Conservation (phyloP, 2,113 vertebrate species). For the Rhinopomastus cyanomelas region DNA sequence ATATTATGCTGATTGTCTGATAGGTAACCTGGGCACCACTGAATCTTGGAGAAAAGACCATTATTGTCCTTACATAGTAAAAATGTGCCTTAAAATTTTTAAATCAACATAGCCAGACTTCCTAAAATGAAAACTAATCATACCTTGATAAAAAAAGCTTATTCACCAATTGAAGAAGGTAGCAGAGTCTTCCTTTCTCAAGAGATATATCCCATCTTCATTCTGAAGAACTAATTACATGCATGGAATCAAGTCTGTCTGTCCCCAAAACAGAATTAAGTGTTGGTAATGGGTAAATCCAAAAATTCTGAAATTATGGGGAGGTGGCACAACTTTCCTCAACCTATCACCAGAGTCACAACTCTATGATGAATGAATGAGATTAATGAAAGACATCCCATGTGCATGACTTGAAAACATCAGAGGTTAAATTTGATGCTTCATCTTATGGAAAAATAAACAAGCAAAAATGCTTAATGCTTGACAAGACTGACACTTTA, state of each 20-base stretch:
- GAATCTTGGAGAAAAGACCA: background rate
- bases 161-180: background rate
- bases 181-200: background rate
- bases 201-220: background rate
- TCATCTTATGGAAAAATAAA: background rate
- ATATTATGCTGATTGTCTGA: background rate
- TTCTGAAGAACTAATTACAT: background rate
- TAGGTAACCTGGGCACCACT: background rate
- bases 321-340: background rate
- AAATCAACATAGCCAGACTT: background rate
- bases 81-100: background rate
- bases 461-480: background rate
- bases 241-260: background rate
- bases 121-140: background rate
- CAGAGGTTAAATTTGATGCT: background rate
- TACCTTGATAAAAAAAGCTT: background rate
- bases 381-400: background rate
- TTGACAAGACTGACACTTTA: background rate
- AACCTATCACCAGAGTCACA: fast-evolving
- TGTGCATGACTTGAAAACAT: background rate
- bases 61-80: background rate
- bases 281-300: background rate
- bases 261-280: background rate
- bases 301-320: background rate
- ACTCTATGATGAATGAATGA: background rate